Evolutionary conservation across 1,140 invertebrate species (phyloP), one percentile per base, ranked within the genome.

Genomic region (Piezodorus guildinii): DNA sequence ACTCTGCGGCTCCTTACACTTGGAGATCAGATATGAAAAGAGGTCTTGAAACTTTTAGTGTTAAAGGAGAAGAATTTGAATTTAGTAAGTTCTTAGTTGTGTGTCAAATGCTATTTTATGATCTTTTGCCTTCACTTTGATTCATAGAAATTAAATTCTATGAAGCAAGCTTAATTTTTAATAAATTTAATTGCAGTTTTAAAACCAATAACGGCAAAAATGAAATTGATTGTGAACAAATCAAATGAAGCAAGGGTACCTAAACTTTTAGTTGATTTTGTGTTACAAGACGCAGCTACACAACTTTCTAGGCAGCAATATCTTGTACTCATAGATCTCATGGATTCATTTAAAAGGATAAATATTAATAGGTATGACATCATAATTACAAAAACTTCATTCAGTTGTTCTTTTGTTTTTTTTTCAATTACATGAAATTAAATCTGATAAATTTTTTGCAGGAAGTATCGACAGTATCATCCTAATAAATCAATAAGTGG

Each of bases 141-240:
- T 10, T n/a, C n/a, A n/a, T n/a, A n/a, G n/a, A n/a, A n/a, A n/a
- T n/a, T n/a, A 8, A 6, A 39, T 10, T 39, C 34, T 12, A 39
- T 39, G 3, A 10, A 30, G 3, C 27, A 30, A 8, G 27, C 27
- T 4, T 30, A 30, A 30, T 30, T 30, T n/a, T 30, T 4, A 30
- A 30, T 30, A 30, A 39, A 39, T 56, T 56, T 23, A 27, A 16
- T 60, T 63, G 14, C 72, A 87, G 85, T 87, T 66, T 68, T 87
- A 39, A 85, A 86, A 71, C 86, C 86, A 17, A 81, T 88, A 44
- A 84, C 86, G 0, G 83, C 84, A 46, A 89, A 90, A 72, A 81
- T 88, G n/a, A 89, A 89, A 75, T 78, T 90, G 30, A 84, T 89
- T 23, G 83, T 90, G 58, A 89, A 84, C 68, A 84, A 86, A 69